A percentile compares a stretch with the other conserved stretches of the same genome.
Evolutionary conservation across 2,888 invertebrate species (phyloP).

Genomic region (Ferrisia virgata): DNA sequence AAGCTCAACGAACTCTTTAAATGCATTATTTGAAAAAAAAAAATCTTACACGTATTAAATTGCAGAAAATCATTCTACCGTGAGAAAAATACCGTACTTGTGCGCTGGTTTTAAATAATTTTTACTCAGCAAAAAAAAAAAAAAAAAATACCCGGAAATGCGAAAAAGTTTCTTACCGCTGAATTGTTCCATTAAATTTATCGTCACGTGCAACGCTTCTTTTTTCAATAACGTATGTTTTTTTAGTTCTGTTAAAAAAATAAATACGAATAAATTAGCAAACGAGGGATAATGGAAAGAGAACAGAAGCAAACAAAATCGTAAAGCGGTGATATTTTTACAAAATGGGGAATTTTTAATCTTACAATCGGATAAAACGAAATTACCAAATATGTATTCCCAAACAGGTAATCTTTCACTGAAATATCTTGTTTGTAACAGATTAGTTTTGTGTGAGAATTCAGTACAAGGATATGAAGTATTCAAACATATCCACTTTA

Average conservation of each 20-base stretch:
- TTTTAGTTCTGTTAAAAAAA: constrained; percentile 22
- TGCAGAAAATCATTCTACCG: neutral
- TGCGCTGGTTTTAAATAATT: neutral
- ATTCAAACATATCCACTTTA: no score
- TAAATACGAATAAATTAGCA: neutral
- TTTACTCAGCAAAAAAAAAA: neutral
- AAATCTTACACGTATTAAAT: neutral
- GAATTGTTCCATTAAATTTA: constrained; percentile 27
- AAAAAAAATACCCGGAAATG: neutral
- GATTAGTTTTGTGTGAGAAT: no score
- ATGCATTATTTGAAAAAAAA: neutral
- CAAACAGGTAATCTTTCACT: no score
- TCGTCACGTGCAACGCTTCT: constrained; percentile 40
- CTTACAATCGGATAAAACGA: no score
- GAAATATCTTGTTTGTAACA: no score
- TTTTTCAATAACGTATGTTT: constrained; percentile 42
- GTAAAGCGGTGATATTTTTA: no score
- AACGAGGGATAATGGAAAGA: no score
- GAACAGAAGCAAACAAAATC: no score
- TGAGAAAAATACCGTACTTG: neutral
- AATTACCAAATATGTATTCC: no score
- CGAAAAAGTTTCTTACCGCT: constrained; percentile 6
- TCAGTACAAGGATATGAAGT: no score
- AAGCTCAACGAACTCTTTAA: neutral
- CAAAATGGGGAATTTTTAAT: no score